Evolutionary conservation across 1,140 invertebrate species (phyloP), one percentile per base, ranked within the genome.

Genomic region (Drosophila lini): DNA sequence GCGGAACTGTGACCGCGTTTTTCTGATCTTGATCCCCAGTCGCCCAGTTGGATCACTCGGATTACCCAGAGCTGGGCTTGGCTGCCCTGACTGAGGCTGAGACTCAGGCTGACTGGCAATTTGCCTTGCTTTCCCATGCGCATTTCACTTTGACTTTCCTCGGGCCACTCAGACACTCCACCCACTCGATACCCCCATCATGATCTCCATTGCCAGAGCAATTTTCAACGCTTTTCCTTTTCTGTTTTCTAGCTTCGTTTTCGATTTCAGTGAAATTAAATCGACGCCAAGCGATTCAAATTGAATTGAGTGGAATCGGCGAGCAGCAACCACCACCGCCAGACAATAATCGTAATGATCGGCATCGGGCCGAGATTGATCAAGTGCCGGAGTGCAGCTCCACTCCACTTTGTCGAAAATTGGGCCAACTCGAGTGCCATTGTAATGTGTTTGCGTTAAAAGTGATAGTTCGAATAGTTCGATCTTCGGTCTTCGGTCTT

Each of bases 131-230:
- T 86, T 86, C 83, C 80, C 80, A 86, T 77, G 68, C 80, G 64
- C 83, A 83, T 86, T 86, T 86, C 83, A 86, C 84, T 86, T 86
- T 86, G 83, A 83, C 83, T 86, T 86, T 86, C 83, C 78, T 85
- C 83, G 31, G 48, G 57, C 62, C 19, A 52, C 74, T 48, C 47
- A 67, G 73, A 62, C 73, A 64, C 74, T 70, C 75, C 80, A 74
- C 84, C 83, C 84, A 89, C 77, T 75, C 74, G 41, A 65, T 61
- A 28, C 50, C 38, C 59, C 52, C 47, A 42, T 11, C 45, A 16
- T 63, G 68, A 52, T 60, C 45, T 78, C 48, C 56, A 68, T 77
- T 76, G 74, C 76, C 80, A 80, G 80, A 81, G 65, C 84, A 89
- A 88, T 89, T 89, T 89, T 74, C 65, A 70, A 89, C 84, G 84